Conservation (phyloP, 1,140 invertebrate species). For the Sitophilus oryzae region DNA sequence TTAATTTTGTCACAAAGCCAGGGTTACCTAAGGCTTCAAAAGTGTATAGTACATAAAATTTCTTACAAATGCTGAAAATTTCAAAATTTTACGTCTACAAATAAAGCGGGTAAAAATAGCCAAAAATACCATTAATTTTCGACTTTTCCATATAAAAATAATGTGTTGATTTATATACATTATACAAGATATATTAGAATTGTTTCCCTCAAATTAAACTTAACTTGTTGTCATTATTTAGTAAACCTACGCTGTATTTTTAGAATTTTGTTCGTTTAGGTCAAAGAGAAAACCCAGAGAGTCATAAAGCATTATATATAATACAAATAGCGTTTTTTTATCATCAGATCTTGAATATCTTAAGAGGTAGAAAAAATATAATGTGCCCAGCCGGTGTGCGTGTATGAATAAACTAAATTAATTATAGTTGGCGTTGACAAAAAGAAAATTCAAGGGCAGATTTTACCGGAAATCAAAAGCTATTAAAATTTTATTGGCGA, state of each 20-base stretch:
- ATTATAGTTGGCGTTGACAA: constrained; percentile 1
- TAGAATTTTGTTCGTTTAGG: constrained; percentile 1
- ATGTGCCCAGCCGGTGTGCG: constrained; percentile 2
- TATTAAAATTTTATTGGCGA: neutral
- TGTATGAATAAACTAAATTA: constrained; percentile 5
- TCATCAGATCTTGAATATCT: constrained; percentile 9
- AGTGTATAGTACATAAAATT: no score
- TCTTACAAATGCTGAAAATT: no score
- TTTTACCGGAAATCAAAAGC: neutral
- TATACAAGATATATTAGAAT: no score
- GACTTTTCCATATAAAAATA: no score
- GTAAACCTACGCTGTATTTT: neutral
- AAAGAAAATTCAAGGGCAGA: neutral
- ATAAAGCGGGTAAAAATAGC: no score
- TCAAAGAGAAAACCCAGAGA: neutral
- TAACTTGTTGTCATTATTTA: no score
- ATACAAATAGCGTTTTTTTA: constrained; percentile 7
- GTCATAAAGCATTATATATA: constrained; percentile 13
- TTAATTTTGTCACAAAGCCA: no score
- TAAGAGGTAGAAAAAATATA: constrained; percentile 3
- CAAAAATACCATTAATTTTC: no score
- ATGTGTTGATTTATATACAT: no score
- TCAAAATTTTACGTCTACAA: no score
- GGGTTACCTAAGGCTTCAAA: no score
- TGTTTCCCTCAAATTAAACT: no score